A percentile compares a stretch with the other conserved stretches of the same genome.
Conservation (phyloP, 1,140 invertebrate species). For the Hermetia illucens region DNA sequence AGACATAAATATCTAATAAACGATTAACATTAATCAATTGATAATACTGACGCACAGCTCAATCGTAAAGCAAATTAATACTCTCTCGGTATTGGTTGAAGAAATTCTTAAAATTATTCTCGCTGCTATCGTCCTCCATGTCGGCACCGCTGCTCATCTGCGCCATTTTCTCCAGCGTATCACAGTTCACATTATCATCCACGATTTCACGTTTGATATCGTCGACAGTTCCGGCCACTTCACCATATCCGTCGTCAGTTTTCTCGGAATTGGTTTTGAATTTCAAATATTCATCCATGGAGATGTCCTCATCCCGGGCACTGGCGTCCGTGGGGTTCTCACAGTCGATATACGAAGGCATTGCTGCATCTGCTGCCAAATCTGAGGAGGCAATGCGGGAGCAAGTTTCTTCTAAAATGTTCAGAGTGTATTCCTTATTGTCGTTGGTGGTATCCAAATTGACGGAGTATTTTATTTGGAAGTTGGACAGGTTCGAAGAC, state of each 20-base stretch:
- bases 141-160: not conserved
- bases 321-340: not conserved
- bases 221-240: not conserved
- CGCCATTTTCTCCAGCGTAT: no score
- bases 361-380: not conserved
- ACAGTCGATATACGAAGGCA: not conserved
- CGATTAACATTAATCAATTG: no score
- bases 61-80: not conserved
- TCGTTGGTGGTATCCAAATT: not conserved
- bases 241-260: not conserved
- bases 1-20: no score
- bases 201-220: not conserved
- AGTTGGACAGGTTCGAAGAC: not conserved
- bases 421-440: not conserved
- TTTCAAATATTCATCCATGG: not conserved
- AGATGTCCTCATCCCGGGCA: not conserved
- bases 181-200: no score
- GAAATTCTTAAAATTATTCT: not conserved
- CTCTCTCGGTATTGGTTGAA: not conserved
- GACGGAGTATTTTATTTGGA: not conserved
- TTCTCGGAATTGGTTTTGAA: not conserved
- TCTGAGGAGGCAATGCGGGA: no score
- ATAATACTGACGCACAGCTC: no score
- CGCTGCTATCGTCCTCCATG: not conserved
- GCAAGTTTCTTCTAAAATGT: not conserved